Percentiles rank a stretch among this genome's conserved stretches.
Evolutionary conservation across 2,888 invertebrate species (phyloP).

Genomic region (Nomada lathburiana): DNA sequence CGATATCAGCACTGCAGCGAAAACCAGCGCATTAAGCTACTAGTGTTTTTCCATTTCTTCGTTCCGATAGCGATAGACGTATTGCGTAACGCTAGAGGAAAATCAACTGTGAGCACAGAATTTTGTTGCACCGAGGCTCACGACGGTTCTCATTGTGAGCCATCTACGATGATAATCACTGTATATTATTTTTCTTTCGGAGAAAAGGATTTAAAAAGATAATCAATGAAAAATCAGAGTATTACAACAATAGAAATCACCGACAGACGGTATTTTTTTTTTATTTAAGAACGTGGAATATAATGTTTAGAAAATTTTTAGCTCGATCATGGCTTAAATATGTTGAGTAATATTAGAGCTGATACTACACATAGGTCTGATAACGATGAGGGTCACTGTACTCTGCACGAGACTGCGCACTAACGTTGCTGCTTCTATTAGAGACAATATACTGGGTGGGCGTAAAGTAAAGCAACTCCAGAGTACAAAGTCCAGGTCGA

Average conservation of each 20-base stretch:
- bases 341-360: background rate
- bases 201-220: background rate
- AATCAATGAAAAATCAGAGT: background rate
- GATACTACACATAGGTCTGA: background rate
- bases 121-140: background rate
- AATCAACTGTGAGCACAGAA: background rate
- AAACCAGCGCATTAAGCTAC: background rate
- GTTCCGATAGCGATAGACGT: background rate
- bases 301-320: background rate
- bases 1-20: conserved; percentile 7
- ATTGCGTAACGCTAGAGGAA: conserved; percentile 22
- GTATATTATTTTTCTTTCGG: background rate
- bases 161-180: background rate
- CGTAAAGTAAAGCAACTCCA: conserved; percentile 4
- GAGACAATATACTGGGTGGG: conserved; percentile 25
- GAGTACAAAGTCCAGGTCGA: conserved; percentile 13
- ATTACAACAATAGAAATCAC: too few species aligned
- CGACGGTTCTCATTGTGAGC: background rate
- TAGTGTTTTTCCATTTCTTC: conserved; percentile 46
- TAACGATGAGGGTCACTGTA: conserved; percentile 44
- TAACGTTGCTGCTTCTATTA: background rate
- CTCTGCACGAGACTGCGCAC: conserved; percentile 35
- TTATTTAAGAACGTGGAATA: too few species aligned
- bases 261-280: too few species aligned
- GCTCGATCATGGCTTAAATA: background rate